phyloP scores from a whole-genome alignment of 2,113 vertebrate species.

The Anguilla japonica region DNA sequence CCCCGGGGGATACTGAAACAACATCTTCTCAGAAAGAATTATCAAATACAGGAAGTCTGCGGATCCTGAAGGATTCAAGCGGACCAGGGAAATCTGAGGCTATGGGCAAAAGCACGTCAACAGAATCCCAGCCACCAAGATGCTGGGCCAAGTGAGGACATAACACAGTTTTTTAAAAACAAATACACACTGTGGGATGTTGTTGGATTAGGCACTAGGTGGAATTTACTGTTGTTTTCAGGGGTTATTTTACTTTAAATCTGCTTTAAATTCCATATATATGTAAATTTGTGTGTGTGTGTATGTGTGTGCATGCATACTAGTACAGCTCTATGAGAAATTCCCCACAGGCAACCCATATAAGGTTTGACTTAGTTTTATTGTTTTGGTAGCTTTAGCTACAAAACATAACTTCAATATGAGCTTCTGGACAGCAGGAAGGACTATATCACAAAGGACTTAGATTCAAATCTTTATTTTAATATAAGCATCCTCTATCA shows the following conservation, averaged over 20 bases:
- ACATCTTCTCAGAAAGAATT: neutral
- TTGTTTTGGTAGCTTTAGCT: neutral
- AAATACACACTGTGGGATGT: neutral
- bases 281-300: neutral
- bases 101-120: neutral
- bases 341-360: neutral
- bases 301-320: neutral
- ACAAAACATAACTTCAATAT: too few species aligned
- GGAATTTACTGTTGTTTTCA: neutral
- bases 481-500: neutral
- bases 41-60: neutral
- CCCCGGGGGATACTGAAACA: neutral
- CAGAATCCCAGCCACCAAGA: neutral
- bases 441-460: too few species aligned
- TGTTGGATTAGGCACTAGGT: neutral
- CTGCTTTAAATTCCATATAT: neutral
- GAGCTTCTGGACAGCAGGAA: too few species aligned
- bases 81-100: neutral
- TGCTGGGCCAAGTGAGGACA: neutral
- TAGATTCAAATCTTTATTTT: too few species aligned
- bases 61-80: neutral
- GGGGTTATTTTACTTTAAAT: neutral
- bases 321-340: neutral
- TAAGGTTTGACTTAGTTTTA: neutral
- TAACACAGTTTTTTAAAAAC: neutral